Evolutionary conservation across 2,888 invertebrate species (phyloP), one percentile per base, ranked within the genome.

Genomic region (Dexiosoma caninum): DNA sequence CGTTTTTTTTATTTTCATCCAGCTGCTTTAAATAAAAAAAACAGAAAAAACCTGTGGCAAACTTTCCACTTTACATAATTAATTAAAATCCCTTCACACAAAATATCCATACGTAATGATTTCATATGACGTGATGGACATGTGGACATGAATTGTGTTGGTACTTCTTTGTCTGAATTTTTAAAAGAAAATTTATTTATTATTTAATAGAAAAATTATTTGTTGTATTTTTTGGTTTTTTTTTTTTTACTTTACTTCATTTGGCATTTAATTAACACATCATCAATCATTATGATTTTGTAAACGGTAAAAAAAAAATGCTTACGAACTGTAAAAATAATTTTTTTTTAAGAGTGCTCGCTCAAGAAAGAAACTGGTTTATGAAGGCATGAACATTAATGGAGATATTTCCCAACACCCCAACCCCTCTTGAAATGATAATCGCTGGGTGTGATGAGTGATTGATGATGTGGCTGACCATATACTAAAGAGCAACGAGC

Each of bases 201-300:
- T 35, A 44, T 62, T 44, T 0, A 6, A 16, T 14, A 10, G 16
- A 49, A 51, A 14, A 53, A 62, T 2, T 23, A 40, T 40, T 27
- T 42, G n/a, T 32, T 35, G 40, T 30, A 5, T 16, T 12, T 5
- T 16, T 64, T 37, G 1, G 40, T 51, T 49, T 16, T 19, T 35
- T 32, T 46, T n/a, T n/a, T n/a, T n/a, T n/a, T n/a, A n/a, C n/a
- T n/a, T n/a, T n/a, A n/a, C n/a, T 49, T 23, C 37, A 35, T 19
- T 62, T 78, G 67, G 51, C 53, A 46, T 67, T 78, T 67, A 72
- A 78, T 72, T 78, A 72, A 67, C 51, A 67, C 42, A 60, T 40
- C 72, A 78, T 78, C 60, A 78, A 72, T 72, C 72, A 78, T 67
- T 66, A 21, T 12, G 32, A n/a, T 59, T 49, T 70, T 37, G 12